phyloP scores from a whole-genome alignment of 2,888 invertebrate species.

The Acholoe squamosa region DNA sequence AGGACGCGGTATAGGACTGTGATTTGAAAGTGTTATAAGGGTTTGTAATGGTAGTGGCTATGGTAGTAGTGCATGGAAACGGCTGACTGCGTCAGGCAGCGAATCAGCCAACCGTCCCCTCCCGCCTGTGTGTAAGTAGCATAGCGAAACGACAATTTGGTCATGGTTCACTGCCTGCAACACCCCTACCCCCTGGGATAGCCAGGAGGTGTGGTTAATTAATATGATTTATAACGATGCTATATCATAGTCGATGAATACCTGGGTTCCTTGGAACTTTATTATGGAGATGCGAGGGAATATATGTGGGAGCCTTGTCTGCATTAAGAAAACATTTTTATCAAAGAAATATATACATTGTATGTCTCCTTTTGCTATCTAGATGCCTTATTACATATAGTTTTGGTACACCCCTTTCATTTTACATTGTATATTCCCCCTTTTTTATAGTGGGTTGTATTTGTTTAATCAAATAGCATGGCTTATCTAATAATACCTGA shows the following conservation, averaged over 20 bases:
- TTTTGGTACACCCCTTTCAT: too few species aligned
- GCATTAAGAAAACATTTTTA: background rate
- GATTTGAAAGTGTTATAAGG: too few species aligned
- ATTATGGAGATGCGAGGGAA: background rate
- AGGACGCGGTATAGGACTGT: too few species aligned
- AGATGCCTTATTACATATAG: too few species aligned
- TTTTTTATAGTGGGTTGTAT: too few species aligned
- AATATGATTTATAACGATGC: background rate
- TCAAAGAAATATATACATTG: background rate
- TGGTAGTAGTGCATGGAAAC: constrained; percentile 5
- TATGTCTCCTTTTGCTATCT: too few species aligned
- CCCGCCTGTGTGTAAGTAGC: constrained; percentile 6
- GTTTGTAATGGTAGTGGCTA: too few species aligned
- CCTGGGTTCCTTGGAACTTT: background rate
- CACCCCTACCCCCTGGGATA: too few species aligned
- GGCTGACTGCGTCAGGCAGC: background rate
- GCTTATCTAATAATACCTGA: too few species aligned
- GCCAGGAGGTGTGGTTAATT: too few species aligned
- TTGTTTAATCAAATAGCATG: too few species aligned
- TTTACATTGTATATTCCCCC: too few species aligned
- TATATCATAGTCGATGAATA: background rate
- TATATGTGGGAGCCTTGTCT: background rate
- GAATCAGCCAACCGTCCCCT: background rate
- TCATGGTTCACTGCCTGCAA: background rate
- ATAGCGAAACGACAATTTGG: background rate